Conservation (phyloP, 2,888 invertebrate species). For the Clunio marinus region DNA sequence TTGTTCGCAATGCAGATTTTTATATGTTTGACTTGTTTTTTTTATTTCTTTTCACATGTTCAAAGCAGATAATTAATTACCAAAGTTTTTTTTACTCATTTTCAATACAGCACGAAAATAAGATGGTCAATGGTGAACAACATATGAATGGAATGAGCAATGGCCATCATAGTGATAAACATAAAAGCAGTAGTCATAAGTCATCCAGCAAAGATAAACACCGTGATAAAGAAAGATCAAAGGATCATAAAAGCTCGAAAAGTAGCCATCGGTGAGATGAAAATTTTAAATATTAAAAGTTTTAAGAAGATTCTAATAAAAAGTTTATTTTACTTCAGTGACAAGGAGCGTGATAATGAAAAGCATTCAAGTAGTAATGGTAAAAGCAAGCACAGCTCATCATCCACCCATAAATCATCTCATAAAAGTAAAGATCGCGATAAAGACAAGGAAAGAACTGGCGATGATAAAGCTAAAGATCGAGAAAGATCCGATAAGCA, state of each 20-base stretch:
- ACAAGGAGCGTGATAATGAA: constrained; percentile 53
- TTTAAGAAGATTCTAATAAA: constrained; percentile 41
- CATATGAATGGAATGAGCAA: constrained; percentile 77
- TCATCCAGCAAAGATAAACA: constrained; percentile 59
- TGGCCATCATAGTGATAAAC: constrained; percentile 59
- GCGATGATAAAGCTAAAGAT: constrained; percentile 48
- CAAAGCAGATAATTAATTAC: background rate
- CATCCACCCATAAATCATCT: constrained; percentile 56
- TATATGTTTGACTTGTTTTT: too few species aligned
- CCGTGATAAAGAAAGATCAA: constrained; percentile 53
- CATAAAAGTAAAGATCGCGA: constrained; percentile 45
- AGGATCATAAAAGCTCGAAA: constrained; percentile 53
- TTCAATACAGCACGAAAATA: constrained; percentile 40
- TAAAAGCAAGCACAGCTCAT: constrained; percentile 53
- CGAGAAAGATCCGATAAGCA: constrained; percentile 47
- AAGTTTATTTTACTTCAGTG: constrained; percentile 42
- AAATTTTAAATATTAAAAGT: constrained; percentile 44
- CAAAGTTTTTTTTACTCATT: background rate
- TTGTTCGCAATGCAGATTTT: too few species aligned
- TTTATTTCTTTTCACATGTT: too few species aligned
- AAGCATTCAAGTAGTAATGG: constrained; percentile 43
- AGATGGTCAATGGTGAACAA: constrained; percentile 54
- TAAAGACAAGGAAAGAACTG: constrained; percentile 46
- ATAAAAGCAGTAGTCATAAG: constrained; percentile 60
- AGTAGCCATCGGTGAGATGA: constrained; percentile 47